These are phyloP conservation scores for Coranthus polyacanthus DNA, from an alignment of 2,797 vertebrate genomes.

Conservation along the genomic window DNA sequence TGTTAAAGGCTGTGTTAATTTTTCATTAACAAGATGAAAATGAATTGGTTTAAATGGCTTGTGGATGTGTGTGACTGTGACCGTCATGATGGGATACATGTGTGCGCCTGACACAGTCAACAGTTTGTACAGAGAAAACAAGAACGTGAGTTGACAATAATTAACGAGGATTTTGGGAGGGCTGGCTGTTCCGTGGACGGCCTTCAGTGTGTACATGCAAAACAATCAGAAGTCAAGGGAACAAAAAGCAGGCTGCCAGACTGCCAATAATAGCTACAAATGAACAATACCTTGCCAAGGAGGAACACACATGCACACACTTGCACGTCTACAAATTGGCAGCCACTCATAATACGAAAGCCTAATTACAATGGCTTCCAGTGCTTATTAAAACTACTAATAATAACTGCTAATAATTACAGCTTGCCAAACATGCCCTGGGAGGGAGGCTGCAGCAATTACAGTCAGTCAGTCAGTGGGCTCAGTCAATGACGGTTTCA, in stretches of 20 bases:
- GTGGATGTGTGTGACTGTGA: background rate
- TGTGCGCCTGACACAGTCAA: slow-evolving; percentile 21
- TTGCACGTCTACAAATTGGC: slow-evolving; percentile 56
- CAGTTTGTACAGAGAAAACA: slow-evolving; percentile 16
- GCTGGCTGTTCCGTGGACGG: slow-evolving; percentile 52
- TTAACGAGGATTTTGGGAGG: slow-evolving; percentile 54
- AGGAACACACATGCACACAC: slow-evolving; percentile 31
- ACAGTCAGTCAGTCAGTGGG: slow-evolving; percentile 65
- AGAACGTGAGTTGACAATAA: slow-evolving; percentile 42
- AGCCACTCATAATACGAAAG: slow-evolving; percentile 76
- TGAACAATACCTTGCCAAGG: slow-evolving; percentile 71
- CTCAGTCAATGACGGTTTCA: slow-evolving; percentile 43
- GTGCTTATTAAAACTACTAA: slow-evolving; percentile 84
- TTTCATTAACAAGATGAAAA: slow-evolving; percentile 16
- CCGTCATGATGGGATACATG: slow-evolving; percentile 3
- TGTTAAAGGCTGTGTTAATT: slow-evolving; percentile 11
- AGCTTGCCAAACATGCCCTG: slow-evolving; percentile 75
- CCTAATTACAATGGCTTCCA: slow-evolving; percentile 81
- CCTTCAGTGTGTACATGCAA: slow-evolving; percentile 55
- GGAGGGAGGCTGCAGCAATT: slow-evolving; percentile 69
- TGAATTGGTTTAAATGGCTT: background rate
- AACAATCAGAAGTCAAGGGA: slow-evolving; percentile 69
- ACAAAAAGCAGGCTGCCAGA: slow-evolving; percentile 65
- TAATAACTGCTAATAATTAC: slow-evolving; percentile 86
- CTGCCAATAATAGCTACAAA: slow-evolving; percentile 64